phyloP scores from a whole-genome alignment of 2,888 invertebrate genomes.

The Caenorhabditis becei region DNA sequence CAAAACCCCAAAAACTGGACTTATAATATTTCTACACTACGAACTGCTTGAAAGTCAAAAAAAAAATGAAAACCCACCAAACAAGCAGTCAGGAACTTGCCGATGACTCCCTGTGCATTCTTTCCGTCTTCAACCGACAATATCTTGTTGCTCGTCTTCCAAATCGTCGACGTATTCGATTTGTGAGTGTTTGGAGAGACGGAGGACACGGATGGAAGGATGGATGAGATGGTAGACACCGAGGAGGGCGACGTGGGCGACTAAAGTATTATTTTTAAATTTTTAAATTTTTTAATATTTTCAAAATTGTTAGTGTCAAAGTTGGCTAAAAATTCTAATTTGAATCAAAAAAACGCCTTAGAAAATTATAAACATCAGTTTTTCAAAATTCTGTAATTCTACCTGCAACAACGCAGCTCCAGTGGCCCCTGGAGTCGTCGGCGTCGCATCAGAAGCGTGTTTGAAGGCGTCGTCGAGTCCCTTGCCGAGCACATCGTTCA shows the following conservation, averaged over 20 bases:
- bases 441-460: conserved; percentile 34
- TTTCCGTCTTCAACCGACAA: conserved; percentile 40
- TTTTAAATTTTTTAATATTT: no score
- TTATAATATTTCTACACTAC: no score
- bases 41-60: no score
- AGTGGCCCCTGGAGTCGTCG: conserved; percentile 18
- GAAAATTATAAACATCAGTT: no score
- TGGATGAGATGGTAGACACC: conserved; percentile 58
- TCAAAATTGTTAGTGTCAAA: no score
- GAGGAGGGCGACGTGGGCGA: conserved; percentile 32
- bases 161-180: conserved; percentile 2
- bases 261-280: no score
- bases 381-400: no score
- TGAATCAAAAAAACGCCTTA: no score
- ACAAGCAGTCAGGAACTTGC: conserved; percentile 44
- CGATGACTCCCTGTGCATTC: conserved; percentile 28
- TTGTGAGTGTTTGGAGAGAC: conserved; percentile 34
- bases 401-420: not conserved
- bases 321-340: no score
- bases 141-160: conserved; percentile 28
- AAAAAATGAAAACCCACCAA: conserved; percentile 19
- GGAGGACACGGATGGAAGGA: conserved; percentile 32
- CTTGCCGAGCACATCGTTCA: conserved; percentile 49
- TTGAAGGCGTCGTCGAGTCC: conserved; percentile 53
- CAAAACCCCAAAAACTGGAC: no score